A percentile compares a stretch with the other conserved stretches of the same genome.
Evolutionary conservation across 1,140 invertebrate species (phyloP).

Genomic region (Calephelis nemesis): DNA sequence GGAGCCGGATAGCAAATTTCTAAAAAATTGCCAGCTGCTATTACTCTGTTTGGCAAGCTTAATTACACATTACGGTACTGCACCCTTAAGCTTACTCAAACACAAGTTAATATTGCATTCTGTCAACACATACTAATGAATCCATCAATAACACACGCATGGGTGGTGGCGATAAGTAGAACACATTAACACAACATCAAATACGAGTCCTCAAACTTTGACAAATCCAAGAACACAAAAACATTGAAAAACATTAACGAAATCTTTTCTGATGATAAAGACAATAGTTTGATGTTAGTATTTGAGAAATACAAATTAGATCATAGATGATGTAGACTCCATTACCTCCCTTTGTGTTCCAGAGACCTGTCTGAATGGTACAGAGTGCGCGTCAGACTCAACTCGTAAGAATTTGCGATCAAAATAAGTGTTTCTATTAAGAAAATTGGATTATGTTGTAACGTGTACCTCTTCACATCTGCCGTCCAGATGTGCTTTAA

Average conservation of each 20-base stretch:
- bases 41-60: conserved; percentile 9
- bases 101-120: conserved; percentile 77
- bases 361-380: conserved; percentile 87
- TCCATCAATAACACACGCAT: conserved; percentile 45
- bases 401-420: conserved; percentile 83
- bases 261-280: not conserved
- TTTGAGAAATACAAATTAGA: conserved; percentile 23
- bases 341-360: conserved; percentile 83
- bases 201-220: not conserved
- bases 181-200: not conserved
- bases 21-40: not conserved
- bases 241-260: not conserved
- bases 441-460: conserved; percentile 67
- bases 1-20: no score
- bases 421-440: conserved; percentile 74
- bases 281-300: not conserved
- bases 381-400: conserved; percentile 87
- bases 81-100: conserved; percentile 41
- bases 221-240: conserved; percentile 2
- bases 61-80: conserved; percentile 30
- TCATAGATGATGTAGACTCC: conserved; percentile 30
- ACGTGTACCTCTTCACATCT: conserved; percentile 74
- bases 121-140: conserved; percentile 61
- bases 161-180: conserved; percentile 28
- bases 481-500: conserved; percentile 71